phyloP scores from a whole-genome alignment of 2,113 vertebrate genomes.

The Amblyornis subalaris region DNA sequence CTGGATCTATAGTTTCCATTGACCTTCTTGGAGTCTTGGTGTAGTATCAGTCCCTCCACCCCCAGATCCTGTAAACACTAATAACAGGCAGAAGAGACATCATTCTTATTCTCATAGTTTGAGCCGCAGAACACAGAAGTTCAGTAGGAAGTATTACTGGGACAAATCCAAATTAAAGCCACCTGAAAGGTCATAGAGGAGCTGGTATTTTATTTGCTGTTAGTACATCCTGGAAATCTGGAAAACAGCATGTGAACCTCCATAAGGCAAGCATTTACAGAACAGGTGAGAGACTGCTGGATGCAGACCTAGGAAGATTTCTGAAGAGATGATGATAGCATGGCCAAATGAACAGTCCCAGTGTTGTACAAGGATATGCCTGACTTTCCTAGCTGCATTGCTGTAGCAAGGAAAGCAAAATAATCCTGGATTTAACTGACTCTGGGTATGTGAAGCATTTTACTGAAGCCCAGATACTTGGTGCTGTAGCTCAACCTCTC shows the following conservation, averaged over 20 bases:
- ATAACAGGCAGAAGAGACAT: background rate
- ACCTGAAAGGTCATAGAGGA: background rate
- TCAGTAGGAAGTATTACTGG: background rate
- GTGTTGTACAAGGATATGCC: no score
- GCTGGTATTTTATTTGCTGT: background rate
- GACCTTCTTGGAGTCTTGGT: background rate
- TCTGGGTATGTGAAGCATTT: background rate
- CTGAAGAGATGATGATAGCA: background rate
- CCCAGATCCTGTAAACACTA: background rate
- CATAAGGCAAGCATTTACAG: background rate
- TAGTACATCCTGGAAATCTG: background rate
- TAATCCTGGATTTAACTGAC: background rate
- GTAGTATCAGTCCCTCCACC: background rate
- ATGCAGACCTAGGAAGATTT: background rate
- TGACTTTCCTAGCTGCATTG: background rate
- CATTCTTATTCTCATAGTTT: background rate
- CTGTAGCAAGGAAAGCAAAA: background rate
- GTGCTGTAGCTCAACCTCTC: background rate
- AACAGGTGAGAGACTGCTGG: background rate
- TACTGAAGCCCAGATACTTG: background rate
- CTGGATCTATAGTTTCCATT: background rate
- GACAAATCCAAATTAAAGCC: background rate
- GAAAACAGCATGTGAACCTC: background rate
- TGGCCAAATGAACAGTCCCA: background rate
- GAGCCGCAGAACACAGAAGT: background rate